A percentile compares a stretch with the other conserved stretches of the same genome.
These are phyloP conservation scores for Catostomus latipinnis DNA, from an alignment of 2,797 vertebrate genomes.

Conservation along the genomic window DNA sequence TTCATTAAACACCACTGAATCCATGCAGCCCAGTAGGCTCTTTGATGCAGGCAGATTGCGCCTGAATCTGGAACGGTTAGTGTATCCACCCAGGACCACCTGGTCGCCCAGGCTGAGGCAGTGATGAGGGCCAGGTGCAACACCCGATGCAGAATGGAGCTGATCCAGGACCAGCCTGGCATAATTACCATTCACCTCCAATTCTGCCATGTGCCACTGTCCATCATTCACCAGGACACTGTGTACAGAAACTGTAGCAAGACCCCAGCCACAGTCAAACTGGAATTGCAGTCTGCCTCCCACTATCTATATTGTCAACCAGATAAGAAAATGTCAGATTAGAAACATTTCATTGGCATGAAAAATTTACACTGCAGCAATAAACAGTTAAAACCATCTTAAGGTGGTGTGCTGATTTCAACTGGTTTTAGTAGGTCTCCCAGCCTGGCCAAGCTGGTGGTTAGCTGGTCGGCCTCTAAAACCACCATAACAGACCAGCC, in stretches of 20 bases:
- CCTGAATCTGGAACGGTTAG: constrained; percentile 66
- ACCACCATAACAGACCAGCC: background rate
- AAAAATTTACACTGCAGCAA: too few relatives aligned
- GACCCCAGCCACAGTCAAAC: constrained; percentile 86
- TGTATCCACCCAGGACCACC: constrained; percentile 83
- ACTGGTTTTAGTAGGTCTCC: too few relatives aligned
- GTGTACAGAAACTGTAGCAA: constrained; percentile 84
- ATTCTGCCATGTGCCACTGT: constrained; percentile 82
- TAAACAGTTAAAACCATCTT: background rate
- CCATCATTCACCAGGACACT: constrained; percentile 85
- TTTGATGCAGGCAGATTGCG: constrained; percentile 74
- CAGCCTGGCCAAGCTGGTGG: too few relatives aligned
- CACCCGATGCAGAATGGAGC: constrained; percentile 84
- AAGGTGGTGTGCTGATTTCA: too few relatives aligned
- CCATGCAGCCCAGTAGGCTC: constrained; percentile 85
- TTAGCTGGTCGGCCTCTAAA: background rate
- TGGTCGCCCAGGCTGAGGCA: constrained; percentile 82
- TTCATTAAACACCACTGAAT: constrained; percentile 82
- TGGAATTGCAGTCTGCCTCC: constrained; percentile 84
- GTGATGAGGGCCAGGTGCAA: constrained; percentile 79
- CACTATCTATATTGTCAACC: constrained; percentile 73
- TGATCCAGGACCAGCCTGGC: constrained; percentile 83
- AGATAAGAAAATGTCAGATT: too few relatives aligned
- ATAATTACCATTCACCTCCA: constrained; percentile 83
- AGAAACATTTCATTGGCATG: too few relatives aligned